phyloP scores from a whole-genome alignment of 2,888 invertebrate species.

The Lasioglossum calceatum region DNA sequence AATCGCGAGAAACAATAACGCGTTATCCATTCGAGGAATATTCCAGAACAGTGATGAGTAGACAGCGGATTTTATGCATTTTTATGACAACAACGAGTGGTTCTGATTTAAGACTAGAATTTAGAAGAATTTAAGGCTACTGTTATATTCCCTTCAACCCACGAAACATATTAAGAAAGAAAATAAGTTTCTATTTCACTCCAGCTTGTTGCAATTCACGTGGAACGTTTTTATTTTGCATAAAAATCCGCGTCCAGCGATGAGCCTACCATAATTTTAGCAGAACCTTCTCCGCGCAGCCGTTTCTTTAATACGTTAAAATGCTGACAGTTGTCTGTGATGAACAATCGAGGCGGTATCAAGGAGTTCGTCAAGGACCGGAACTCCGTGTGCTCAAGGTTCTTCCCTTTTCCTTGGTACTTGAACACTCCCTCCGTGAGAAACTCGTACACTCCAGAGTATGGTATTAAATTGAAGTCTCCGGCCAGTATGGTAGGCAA shows the following conservation, averaged over 20 bases:
- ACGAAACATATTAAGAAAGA: no score
- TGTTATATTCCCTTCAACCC: no score
- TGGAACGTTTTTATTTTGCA: background rate
- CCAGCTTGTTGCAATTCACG: background rate
- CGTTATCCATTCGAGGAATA: no score
- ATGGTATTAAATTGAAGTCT: constrained; percentile 95
- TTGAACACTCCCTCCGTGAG: constrained; percentile 88
- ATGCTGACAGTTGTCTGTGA: constrained; percentile 88
- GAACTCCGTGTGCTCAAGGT: constrained; percentile 83
- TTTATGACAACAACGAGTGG: no score
- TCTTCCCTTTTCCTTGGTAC: constrained; percentile 82
- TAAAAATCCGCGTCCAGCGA: background rate
- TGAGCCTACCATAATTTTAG: constrained; percentile 69
- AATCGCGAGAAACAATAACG: no score
- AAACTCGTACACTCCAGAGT: constrained; percentile 90
- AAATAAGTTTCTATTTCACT: no score
- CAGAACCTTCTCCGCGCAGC: constrained; percentile 78
- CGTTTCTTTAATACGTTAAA: constrained; percentile 85
- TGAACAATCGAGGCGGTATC: constrained; percentile 80
- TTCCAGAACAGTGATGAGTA: no score
- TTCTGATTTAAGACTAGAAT: no score
- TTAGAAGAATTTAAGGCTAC: no score
- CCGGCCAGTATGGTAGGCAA: constrained; percentile 95
- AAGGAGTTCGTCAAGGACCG: constrained; percentile 76
- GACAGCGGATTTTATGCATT: no score